Evolutionary conservation across 92 coral and sea anemone genomes (phyloP).

Genomic region (Scolanthus callimorphus): DNA sequence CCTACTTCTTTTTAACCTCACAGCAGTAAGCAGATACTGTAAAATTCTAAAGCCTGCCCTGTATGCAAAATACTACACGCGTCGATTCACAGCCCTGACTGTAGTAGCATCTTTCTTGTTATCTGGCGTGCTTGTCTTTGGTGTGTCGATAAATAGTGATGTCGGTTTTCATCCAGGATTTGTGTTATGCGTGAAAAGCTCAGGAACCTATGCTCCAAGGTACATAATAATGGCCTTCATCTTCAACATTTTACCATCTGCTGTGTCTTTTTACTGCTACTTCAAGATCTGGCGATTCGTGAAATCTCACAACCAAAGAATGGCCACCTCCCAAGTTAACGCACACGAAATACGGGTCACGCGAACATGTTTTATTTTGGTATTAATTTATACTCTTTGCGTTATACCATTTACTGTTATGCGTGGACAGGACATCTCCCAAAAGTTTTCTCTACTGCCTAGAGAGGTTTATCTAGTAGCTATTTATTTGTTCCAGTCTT

Average conservation of each 20-base stretch:
- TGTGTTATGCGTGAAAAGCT: neutral
- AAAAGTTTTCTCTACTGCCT: no score
- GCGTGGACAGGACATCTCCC: no score
- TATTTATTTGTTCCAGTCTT: no score
- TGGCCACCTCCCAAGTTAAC: neutral
- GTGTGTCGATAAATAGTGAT: neutral
- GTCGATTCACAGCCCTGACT: neutral
- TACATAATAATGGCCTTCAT: neutral
- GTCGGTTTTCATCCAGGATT: neutral
- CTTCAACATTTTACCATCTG: neutral
- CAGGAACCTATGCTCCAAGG: no score
- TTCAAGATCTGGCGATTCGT: conserved; percentile 3
- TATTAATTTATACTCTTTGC: no score
- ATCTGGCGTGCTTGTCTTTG: no score
- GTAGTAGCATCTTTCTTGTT: neutral
- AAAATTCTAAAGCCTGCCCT: neutral
- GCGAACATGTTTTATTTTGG: no score
- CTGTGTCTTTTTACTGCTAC: neutral
- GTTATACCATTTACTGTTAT: no score
- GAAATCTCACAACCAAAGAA: neutral
- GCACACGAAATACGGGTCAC: neutral
- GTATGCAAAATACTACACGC: neutral
- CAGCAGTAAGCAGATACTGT: neutral
- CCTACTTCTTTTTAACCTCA: neutral
- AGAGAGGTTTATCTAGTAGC: no score